Base-by-base conservation (phyloP, 2,888 invertebrate genomes). In the Drosophila antonietae region DNA sequence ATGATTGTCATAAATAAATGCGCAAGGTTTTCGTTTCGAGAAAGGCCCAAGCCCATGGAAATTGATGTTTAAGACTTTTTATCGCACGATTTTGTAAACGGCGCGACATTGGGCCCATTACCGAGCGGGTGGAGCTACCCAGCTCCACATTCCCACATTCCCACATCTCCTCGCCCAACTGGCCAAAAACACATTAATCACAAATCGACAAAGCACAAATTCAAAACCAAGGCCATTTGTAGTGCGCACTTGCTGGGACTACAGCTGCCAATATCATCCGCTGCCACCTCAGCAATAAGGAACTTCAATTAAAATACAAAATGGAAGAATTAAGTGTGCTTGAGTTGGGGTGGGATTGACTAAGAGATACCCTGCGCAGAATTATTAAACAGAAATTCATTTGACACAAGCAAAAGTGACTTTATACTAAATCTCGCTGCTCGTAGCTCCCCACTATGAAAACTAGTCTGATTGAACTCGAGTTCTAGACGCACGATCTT, bases 1-100 rank as follows among this genome's bases (percentile, higher is more conserved):
- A 91, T 91, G 91, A 90, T 87, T 91, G 91, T 91, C 90, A 91
- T 91, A 91, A 91, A 91, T 91, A 91, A 91, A 88, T 77, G 66
- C 70, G 68, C 74, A 74, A 28, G 63, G 61, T 60, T 62, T 12
- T 31, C 65, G 55, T 62, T 18, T 20, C 69, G 58, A 33, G 72
- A 66, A 79, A 76, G 61, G 75, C 71, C 78, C 73, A 68, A 72
- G 70, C 79, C 81, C 77, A 78, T 78, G 90, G 89, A 87, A 87
- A 90, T 90, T 87, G 89, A 89, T 90, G 87, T 82, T 88, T 87
- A 89, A 84, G 90, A 75, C 80, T 87, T 88, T 88, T 88, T 88
- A 90, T 88, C 90, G 88, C 80, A 88, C 86, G 72, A 84, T 85
- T 89, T 88, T 85, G 77, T 78, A 71, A 51, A 18, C 72, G 62